Base-by-base conservation (phyloP, 2,113 vertebrate genomes). In the Acrocephalus arundinaceus region DNA sequence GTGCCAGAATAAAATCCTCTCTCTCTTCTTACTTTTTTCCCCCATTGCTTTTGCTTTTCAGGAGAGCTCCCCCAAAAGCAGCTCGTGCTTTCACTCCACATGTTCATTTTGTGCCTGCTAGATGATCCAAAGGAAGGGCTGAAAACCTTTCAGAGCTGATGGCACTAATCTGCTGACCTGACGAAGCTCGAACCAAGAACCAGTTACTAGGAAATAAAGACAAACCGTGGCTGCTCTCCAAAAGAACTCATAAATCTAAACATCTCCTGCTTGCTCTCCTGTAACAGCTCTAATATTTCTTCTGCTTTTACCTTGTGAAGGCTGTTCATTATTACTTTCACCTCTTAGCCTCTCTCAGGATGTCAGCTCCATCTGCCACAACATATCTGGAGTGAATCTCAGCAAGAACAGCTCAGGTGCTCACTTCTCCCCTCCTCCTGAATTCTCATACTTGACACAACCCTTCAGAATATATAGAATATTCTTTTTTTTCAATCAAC, bases 211-310 rank as follows among this genome's bases (percentile, higher is more conserved):
- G 87, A 76, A 51, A 96, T 85, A 66, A 58, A 96, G 93, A 95
- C 87, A 95, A 93, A 87, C 70, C 45, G 13, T 89, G 94, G 91
- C 93, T 91, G 85, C 54, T 58, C 54, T 89, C 93, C 95, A 93
- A 33, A 93, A 96, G 72, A 68, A 19, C 74, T 96, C 85, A 85
- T 76, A 87, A 96, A 95, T 79, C 96, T 59, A 49, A 95, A 77
- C 85, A 95, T 94, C 91, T 96, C 81, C 81, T 33, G 15, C 87
- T 77, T 85, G 67, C 79, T 90, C 73, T 81, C 76, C 70, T 71
- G 21, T 70, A 87, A 54, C 62, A 77, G 76, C 76, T 94, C 73
- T 80, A 95, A 83, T 39, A 45, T 93, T 91, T 67, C 71, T 83
- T 35, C 71, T 94, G 7, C 76, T 70, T 82, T 67, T 57, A 65